These are phyloP conservation scores for Macrosteles quadrilineatus DNA, from an alignment of 1,140 invertebrate species.

Conservation along the genomic window DNA sequence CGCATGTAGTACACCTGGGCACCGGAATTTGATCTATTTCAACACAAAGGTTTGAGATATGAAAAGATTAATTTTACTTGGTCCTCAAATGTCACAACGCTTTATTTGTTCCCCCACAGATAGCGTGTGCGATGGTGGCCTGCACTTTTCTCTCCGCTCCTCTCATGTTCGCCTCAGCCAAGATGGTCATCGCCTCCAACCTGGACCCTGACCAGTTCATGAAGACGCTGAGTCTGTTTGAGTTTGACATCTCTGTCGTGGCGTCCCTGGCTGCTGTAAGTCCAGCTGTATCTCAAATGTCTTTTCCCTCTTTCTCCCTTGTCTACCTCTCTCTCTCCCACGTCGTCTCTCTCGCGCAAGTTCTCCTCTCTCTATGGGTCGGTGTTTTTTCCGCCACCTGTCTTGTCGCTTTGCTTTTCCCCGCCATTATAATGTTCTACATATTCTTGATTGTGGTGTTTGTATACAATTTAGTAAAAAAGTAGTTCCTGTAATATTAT, in stretches of 20 bases:
- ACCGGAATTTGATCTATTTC: too few species aligned
- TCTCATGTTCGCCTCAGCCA: slow-evolving; percentile 92
- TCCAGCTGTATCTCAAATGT: slow-evolving; percentile 34
- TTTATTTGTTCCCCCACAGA: too few species aligned
- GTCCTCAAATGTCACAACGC: too few species aligned
- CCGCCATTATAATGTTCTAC: background rate
- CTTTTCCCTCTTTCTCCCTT: background rate
- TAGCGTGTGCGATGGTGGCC: slow-evolving; percentile 89
- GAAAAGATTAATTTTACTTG: too few species aligned
- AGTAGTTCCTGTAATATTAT: too few species aligned
- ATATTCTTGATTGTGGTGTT: background rate
- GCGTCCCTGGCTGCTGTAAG: slow-evolving; percentile 68
- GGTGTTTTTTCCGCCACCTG: slow-evolving; percentile 32
- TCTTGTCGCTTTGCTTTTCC: slow-evolving; percentile 22
- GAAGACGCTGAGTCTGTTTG: slow-evolving; percentile 72
- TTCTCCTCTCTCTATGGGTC: slow-evolving; percentile 16
- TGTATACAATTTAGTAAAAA: background rate
- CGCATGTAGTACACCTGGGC: too few species aligned
- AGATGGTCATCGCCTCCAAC: slow-evolving; percentile 79
- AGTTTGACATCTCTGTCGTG: slow-evolving; percentile 80
- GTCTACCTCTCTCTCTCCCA: slow-evolving; percentile 6
- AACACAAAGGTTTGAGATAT: too few species aligned
- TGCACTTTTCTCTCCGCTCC: slow-evolving; percentile 93
- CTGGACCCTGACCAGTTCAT: slow-evolving; percentile 68
- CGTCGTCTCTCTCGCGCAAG: background rate